Evolutionary conservation across 2,888 invertebrate genomes (phyloP), one percentile per base, ranked within the genome.

Genomic region (Agonopterix heracliana): DNA sequence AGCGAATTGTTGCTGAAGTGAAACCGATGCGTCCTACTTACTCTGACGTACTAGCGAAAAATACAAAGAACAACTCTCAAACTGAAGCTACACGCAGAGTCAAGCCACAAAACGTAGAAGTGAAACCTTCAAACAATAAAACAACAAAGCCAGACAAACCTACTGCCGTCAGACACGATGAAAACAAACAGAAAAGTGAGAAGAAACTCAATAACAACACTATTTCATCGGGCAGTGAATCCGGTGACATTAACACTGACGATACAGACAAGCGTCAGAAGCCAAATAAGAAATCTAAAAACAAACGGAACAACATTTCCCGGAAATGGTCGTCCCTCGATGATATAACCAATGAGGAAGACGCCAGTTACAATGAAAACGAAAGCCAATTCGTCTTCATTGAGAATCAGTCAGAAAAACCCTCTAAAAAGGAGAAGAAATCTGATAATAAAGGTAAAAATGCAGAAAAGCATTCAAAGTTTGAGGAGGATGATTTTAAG

Each of bases 11-110:
- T 0, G 95, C 95, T 38, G 95, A 95, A 81, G 95, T 96, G 0
- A 94, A 94, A 66, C 95, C 95, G 0, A 95, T 95, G 95, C 90
- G 95, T 48, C 95, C 95, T 46, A 93, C 94, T 10, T 96, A 96
- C 73, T 96, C 96, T 0, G 95, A 95, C 82, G 95, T 96, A 7
- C 72, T 96, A 41, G 93, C 94, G 34, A 96, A 96, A 78, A 89
- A 89, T 54, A 81, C 85, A 36, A 90, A 89, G 55, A 91, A 89
- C 61, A 90, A 87, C 61, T 61, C 76, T 26, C 78, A 69, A 50
- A 54, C 76, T 7, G 91, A 91, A 53, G 67, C 78, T 10, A 75
- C 87, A 44, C 86, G 83, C 48, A 91, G 90, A 62, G 75, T 74
- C 44, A 78, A 72, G 72, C 78, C 66, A 55, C 88, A 77, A 68